Evolutionary conservation across 2,888 invertebrate species (phyloP).

Genomic region (Panopea generosa): DNA sequence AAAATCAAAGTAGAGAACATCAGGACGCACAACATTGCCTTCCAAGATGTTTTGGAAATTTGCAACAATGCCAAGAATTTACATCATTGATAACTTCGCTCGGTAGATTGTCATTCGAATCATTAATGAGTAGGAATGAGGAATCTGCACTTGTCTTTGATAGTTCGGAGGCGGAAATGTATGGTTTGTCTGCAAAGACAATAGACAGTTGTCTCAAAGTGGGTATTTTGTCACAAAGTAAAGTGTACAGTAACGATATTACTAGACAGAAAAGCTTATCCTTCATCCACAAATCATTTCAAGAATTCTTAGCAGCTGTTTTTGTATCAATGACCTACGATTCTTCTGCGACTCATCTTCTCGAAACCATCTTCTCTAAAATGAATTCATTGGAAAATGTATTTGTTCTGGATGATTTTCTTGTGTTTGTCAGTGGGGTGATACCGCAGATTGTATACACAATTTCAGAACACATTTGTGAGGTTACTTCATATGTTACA

Average conservation of each 20-base stretch:
- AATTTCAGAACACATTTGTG: too few species aligned
- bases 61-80: not conserved
- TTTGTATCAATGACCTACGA: not conserved
- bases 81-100: not conserved
- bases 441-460: too few species aligned
- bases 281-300: conserved; percentile 12
- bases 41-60: not conserved
- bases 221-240: conserved; percentile 1
- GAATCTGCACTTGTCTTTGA: not conserved
- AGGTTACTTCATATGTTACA: too few species aligned
- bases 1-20: not conserved
- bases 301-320: conserved; percentile 6
- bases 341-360: too few species aligned
- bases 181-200: not conserved
- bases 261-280: not conserved
- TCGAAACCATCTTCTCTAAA: too few species aligned
- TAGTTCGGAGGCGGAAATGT: not conserved
- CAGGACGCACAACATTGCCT: not conserved
- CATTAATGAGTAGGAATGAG: not conserved
- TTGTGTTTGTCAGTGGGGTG: too few species aligned
- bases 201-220: conserved; percentile 1
- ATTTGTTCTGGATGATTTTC: not conserved
- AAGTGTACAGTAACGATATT: not conserved
- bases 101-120: not conserved
- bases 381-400: too few species aligned